Base-by-base conservation (phyloP, 1,140 invertebrate species). In the Acyrthosiphon pisum region DNA sequence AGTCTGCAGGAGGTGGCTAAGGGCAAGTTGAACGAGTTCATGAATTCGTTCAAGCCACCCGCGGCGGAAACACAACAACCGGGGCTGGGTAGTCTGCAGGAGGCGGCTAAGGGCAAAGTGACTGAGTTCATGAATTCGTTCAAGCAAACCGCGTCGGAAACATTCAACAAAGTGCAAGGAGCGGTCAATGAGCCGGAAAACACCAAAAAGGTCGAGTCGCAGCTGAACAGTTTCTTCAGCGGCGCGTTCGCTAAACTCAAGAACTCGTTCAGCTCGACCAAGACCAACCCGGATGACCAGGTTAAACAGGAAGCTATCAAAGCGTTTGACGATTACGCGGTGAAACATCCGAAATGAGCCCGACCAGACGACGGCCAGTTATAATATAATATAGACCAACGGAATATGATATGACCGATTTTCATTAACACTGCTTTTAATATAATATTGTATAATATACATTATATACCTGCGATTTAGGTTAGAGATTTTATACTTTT, bases 301-400 rank as follows among this genome's bases (percentile, higher is more conserved):
- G 18, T 7, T 14, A 84, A 84, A n/a, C 68, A 93, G 23, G 46
- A 93, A 30, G 91, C 91, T 2, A 60, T 93, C 76, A 84, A 86
- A 22, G 91, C 91, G 48, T 93, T 93, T 18, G 81, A 93, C 81
- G 91, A 93, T 26, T 93, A 86, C 48, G 91, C 91, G 56, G 14
- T n/a, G 2, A 90, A 90, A 44, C 89, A 90, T 60, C 53, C 50
- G 22, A 90, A 60, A 60, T 41, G 35, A 56, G 23, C 37, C 37
- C 23, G 48, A 23, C 46, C 6, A 9, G 14, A 53, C 50, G 50
- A 7, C 50, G 50, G 50, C 50, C 50, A 53, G 4, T 23, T 22
- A 23, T 23, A 53, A 53, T 50, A 41, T 84, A 26, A 23, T 84
- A 84, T n/a, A 18, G 14, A n/a, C 30, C 11, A 76, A 30, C 4